A percentile compares a stretch with the other conserved stretches of the same genome.
Evolutionary conservation across 2,113 vertebrate genomes (phyloP).

Genomic region (Bos javanicus): DNA sequence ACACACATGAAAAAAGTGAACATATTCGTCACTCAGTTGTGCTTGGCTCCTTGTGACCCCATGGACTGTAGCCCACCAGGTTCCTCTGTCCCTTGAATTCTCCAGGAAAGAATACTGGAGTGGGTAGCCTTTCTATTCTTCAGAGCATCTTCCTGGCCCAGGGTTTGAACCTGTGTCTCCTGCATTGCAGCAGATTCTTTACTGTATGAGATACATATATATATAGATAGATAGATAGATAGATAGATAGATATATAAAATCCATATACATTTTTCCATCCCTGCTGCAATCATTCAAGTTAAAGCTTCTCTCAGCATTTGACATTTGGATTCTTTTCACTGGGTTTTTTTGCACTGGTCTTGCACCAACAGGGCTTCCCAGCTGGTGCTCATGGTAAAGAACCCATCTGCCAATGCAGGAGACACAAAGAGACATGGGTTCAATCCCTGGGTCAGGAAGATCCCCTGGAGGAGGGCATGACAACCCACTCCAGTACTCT

Average conservation of each 20-base stretch:
- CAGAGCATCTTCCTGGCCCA: neutral
- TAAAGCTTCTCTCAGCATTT: neutral
- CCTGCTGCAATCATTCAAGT: neutral
- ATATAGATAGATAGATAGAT: neutral
- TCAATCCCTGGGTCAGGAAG: neutral
- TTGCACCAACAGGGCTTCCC: neutral
- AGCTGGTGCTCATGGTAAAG: neutral
- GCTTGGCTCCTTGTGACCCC: neutral
- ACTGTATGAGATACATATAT: neutral
- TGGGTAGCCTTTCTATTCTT: neutral
- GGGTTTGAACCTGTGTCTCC: neutral
- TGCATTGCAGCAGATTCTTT: neutral
- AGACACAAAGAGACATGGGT: neutral
- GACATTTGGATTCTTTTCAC: neutral
- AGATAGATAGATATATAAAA: neutral
- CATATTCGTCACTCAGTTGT: neutral
- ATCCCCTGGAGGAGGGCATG: neutral
- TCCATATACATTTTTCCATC: neutral
- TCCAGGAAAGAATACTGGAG: neutral
- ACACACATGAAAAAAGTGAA: neutral
- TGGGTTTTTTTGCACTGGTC: neutral
- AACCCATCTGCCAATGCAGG: neutral
- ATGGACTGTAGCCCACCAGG: neutral
- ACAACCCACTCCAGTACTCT: neutral
- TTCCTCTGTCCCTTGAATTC: neutral